Base-by-base conservation (phyloP, 2,888 invertebrate genomes). In the Apamea anceps region DNA sequence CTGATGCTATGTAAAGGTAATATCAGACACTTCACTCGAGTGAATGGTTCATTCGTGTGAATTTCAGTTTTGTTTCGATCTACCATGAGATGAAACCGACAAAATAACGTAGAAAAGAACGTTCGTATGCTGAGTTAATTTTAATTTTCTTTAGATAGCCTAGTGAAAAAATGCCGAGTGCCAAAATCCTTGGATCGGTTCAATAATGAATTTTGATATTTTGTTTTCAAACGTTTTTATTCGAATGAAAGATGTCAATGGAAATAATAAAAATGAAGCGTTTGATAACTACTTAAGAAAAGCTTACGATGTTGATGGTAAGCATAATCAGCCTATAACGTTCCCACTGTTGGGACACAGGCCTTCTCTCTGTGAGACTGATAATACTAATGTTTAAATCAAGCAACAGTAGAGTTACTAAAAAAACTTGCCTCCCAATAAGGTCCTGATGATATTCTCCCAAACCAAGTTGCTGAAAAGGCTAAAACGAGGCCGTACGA, bases 371-470 rank as follows among this genome's bases (percentile, higher is more conserved):
- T 48, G 48, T 15, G 48, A 48, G 48, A 48, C n/a, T 25, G 0
- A 60, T 48, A 12, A 18, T 45, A 45, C 0, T 6, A 10, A 10
- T 60, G 25, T 8, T 72, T 4, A 57, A 45, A 57, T 8, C 1
- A 54, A 28, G 5, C 0, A 60, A 8, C 0, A 75, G 5, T 74
- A 62, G 2, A 63, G 12, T 21, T 37, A 51, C 4, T 25, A 42
- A 6, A 18, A 32, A 21, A 37, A 57, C 48, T 81, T 83, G 90
- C 91, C 78, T 89, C 79, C 96, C 96, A 97, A n/a, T 93, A 85
- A 1, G 97, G 96, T 2, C 97, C 96, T 70, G 88, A 80, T 18
- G 93, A 90, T 4, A 94, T 45, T 5, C 92, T 92, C 7, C 91
- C 91, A 25, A 95, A 85, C 82, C 95, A 90, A 0, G 96, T 94